Conservation (phyloP, 2,113 vertebrate genomes). For the Crotalus tigris region DNA sequence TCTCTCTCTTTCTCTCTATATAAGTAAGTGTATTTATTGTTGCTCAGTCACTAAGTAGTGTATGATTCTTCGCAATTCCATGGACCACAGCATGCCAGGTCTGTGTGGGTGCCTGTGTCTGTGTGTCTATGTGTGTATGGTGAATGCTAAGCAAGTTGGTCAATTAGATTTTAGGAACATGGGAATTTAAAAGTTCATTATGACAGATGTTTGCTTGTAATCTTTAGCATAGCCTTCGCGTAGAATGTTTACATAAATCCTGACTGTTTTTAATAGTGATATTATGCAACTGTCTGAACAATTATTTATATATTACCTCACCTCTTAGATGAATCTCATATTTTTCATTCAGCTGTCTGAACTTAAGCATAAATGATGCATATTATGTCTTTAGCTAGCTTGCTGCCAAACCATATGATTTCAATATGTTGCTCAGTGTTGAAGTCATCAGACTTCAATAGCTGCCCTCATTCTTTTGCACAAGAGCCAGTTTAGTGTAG, state of each 20-base stretch:
- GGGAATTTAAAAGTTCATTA: neutral
- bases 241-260: slow-evolving; percentile 34
- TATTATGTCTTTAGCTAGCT: neutral
- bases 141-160: neutral
- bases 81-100: neutral
- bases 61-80: neutral
- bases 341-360: neutral
- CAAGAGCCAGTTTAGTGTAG: neutral
- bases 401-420: neutral
- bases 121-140: no score
- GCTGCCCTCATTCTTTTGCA: neutral
- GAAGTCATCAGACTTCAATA: neutral
- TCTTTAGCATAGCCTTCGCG: slow-evolving; percentile 5
- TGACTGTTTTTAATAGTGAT: slow-evolving; percentile 2
- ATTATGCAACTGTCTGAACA: neutral
- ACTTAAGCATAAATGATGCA: neutral
- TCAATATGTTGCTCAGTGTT: neutral
- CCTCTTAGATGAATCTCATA: neutral
- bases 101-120: neutral
- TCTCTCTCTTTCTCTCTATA: neutral
- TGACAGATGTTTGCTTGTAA: neutral
- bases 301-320: neutral
- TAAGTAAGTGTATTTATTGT: neutral
- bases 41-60: neutral
- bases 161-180: neutral